phyloP scores from a whole-genome alignment of 1,140 invertebrate species.

The Trichonephila inaurata region DNA sequence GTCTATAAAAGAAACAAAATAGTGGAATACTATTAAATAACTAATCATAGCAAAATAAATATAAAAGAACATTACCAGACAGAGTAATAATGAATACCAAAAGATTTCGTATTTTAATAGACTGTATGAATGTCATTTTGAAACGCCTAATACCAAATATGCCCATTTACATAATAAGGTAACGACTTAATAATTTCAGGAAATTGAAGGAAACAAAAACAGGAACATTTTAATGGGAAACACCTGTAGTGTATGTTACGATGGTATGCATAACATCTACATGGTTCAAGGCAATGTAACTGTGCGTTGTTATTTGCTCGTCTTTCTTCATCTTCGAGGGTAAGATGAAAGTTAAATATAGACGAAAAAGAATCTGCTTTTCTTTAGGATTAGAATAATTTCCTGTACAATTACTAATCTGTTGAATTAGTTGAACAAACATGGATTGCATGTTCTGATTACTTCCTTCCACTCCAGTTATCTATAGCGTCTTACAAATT shows the following conservation, averaged over 20 bases:
- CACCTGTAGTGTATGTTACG: neutral
- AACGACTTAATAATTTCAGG: neutral
- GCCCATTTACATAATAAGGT: neutral
- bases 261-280: constrained; percentile 5
- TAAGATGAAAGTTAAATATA: neutral
- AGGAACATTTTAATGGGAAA: neutral
- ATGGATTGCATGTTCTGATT: neutral
- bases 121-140: neutral
- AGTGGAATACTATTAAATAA: too few relatives aligned
- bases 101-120: neutral
- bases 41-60: too few relatives aligned
- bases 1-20: too few relatives aligned
- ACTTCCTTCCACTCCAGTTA: neutral
- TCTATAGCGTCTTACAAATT: neutral
- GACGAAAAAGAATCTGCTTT: neutral
- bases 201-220: neutral
- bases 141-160: neutral
- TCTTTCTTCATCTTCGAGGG: neutral
- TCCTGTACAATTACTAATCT: neutral
- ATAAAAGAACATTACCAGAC: too few relatives aligned
- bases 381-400: neutral
- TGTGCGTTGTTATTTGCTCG: neutral
- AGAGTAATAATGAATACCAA: too few relatives aligned
- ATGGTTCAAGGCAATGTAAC: constrained; percentile 7
- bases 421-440: constrained; percentile 20